Base-by-base conservation (phyloP, 2,113 vertebrate species). In the Phrynosoma blainvillii region DNA sequence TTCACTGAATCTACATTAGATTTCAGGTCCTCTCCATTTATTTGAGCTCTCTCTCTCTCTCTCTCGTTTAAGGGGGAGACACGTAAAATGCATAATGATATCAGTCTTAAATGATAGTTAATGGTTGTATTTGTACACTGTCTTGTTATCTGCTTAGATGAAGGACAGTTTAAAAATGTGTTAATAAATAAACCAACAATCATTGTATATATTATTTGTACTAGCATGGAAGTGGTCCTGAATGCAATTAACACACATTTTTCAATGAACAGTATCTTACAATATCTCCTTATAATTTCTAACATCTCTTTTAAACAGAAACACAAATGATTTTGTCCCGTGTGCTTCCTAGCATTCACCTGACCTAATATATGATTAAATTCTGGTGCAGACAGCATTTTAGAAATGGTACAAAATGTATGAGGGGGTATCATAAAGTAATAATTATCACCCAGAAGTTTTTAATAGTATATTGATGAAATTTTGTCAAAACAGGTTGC, bases 401-500 rank as follows among this genome's bases (percentile, higher is more conserved):
- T 5, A 11, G 68, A 90, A 94, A 93, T 88, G 94, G 83, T 91
- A 94, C 86, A 93, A 92, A 93, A 87, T 36, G 36, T 36, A 36
- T 36, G 36, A 36, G 2, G 36, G 36, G 36, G 36, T 36, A 36
- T 36, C 36, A 36, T 36, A 36, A 36, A 36, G 36, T 36, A 36
- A 36, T 36, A 36, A 36, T 36, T 36, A 36, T 36, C 36, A 1
- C 36, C 36, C 36, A 36, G 36, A 36, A 36, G 36, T 36, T 36
- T 36, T 36, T 36, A 36, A 36, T 36, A 36, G 36, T 36, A 36
- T 36, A 36, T 36, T 36, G 36, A 36, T 36, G 36, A 36, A 36
- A 36, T 36, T 36, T 36, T 36, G 36, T 36, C 36, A 36, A 92
- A 95, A 95, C 95, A 95, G 93, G 93, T 95, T 94, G 85, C 86